These are phyloP conservation scores for Gymnorhina tibicen DNA, from an alignment of 2,113 vertebrate species.

Conservation along the genomic window DNA sequence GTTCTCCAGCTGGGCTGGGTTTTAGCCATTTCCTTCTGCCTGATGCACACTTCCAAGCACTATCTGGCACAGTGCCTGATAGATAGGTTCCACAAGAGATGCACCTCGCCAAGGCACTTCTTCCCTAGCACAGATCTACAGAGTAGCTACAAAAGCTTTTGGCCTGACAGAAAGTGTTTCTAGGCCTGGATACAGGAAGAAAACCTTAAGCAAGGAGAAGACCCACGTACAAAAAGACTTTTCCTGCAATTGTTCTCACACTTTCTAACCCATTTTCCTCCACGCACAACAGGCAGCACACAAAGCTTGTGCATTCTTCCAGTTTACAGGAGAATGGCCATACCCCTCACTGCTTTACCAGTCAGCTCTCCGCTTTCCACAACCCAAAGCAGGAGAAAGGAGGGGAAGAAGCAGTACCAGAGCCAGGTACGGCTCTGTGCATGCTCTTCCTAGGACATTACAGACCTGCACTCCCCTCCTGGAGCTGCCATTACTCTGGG, in stretches of 20 bases:
- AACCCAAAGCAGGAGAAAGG: not conserved
- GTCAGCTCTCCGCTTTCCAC: not conserved
- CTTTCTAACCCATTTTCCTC: not conserved
- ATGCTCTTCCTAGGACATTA: not conserved
- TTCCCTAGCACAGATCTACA: not conserved
- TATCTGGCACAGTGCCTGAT: not conserved
- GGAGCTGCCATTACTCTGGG: not conserved
- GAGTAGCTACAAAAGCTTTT: not conserved
- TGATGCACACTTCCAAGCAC: not conserved
- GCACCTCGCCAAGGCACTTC: not conserved
- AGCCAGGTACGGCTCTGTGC: not conserved
- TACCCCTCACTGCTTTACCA: not conserved
- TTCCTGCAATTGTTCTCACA: not conserved
- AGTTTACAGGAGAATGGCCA: not conserved
- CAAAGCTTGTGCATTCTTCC: not conserved
- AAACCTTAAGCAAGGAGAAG: not conserved
- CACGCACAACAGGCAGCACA: not conserved
- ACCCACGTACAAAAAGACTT: accelerated
- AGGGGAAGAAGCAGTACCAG: not conserved
- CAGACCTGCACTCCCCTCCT: not conserved
- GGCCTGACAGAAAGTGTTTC: not conserved
- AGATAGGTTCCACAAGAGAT: not conserved
- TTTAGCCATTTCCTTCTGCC: not conserved
- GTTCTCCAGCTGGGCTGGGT: not conserved
- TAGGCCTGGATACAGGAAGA: not conserved